phyloP scores from a whole-genome alignment of 30 jellyfish, hydroid and myxozoan species.

The Pseudorhiza aurosa region DNA sequence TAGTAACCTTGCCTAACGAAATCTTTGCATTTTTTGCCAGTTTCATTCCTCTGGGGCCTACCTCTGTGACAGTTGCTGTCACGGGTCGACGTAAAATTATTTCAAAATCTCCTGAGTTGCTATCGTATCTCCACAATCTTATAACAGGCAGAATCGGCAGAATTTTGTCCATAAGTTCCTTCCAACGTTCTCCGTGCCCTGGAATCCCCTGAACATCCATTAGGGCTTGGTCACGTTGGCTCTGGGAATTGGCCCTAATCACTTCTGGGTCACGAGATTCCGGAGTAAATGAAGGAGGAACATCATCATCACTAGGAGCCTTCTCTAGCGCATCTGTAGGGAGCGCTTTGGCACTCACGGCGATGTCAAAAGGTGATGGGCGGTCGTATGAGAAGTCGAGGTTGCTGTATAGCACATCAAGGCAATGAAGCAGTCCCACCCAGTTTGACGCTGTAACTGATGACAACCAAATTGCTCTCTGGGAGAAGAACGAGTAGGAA shows the following conservation, averaged over 20 bases:
- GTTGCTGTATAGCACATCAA: conserved; percentile 71
- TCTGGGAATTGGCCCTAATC: conserved; percentile 50
- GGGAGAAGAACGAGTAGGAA: conserved; percentile 79
- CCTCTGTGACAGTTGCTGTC: conserved; percentile 68
- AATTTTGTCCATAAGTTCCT: conserved; percentile 55
- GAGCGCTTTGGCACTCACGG: conserved; percentile 55
- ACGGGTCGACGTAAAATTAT: conserved; percentile 60
- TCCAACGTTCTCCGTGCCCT: conserved; percentile 65
- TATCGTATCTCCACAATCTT: conserved; percentile 62
- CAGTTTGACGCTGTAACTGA: conserved; percentile 75
- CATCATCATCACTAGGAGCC: conserved; percentile 62
- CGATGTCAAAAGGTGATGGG: conserved; percentile 67
- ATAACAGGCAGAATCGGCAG: conserved; percentile 79
- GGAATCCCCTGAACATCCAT: conserved; percentile 41
- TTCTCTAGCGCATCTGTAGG: conserved; percentile 53
- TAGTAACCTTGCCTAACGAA: conserved; percentile 59
- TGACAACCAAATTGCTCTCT: conserved; percentile 79
- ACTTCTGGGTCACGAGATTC: conserved; percentile 72
- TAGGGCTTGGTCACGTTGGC: conserved; percentile 69
- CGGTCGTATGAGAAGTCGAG: conserved; percentile 51
- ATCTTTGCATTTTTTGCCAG: conserved; percentile 82
- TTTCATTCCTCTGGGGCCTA: conserved; percentile 77
- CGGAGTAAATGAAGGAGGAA: conserved; percentile 71
- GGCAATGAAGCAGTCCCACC: conserved; percentile 81
- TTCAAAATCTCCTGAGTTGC: conserved; percentile 29